Evolutionary conservation across 2,888 invertebrate species (phyloP).

Genomic region (Nomada flava): DNA sequence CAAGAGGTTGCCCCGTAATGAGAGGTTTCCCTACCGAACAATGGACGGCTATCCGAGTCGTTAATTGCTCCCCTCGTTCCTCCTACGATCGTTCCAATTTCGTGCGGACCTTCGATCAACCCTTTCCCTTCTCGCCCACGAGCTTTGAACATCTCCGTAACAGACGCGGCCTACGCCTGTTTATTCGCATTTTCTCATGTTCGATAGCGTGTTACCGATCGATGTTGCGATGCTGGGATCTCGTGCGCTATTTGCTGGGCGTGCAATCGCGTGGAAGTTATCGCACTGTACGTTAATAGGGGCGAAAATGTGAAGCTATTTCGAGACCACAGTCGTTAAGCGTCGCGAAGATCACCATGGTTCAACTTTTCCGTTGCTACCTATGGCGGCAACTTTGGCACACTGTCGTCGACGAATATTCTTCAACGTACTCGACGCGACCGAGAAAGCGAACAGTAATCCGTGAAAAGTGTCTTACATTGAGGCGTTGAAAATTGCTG

Average conservation of each 20-base stretch:
- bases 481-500: background rate
- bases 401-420: background rate
- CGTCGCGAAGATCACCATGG: no score
- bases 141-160: background rate
- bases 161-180: background rate
- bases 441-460: background rate
- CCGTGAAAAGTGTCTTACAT: background rate
- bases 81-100: slow-evolving; percentile 46
- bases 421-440: background rate
- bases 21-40: slow-evolving; percentile 56
- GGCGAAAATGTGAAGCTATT: slow-evolving; percentile 15
- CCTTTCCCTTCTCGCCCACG: background rate
- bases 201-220: background rate
- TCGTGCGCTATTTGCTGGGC: no score
- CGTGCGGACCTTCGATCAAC: slow-evolving; percentile 23
- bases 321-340: slow-evolving; percentile 9
- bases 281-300: background rate
- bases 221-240: background rate
- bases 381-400: no score
- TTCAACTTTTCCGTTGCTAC: no score
- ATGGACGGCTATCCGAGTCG: slow-evolving; percentile 61
- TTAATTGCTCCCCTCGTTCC: slow-evolving; percentile 64
- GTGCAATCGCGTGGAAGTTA: no score
- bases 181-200: background rate
- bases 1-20: slow-evolving; percentile 48